Conservation (phyloP, 2,113 vertebrate species). For the Riparia riparia region DNA sequence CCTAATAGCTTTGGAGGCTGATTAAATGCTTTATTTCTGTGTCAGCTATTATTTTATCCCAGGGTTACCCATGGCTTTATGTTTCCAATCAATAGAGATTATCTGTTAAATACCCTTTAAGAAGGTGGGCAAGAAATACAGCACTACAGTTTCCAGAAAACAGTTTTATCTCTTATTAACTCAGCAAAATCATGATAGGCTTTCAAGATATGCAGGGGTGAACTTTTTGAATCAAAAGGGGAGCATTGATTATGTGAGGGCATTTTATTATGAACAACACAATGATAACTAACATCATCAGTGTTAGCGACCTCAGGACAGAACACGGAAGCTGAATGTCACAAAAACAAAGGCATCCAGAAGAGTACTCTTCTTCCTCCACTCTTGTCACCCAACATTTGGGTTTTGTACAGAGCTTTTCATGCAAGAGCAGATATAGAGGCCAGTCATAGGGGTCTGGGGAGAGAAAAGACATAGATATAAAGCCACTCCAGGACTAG, state of each 20-base stretch:
- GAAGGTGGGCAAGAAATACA: neutral
- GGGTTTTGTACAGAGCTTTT: neutral
- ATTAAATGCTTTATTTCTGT: neutral
- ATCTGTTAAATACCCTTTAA: constrained; percentile 25
- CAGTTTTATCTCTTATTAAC: neutral
- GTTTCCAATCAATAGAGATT: constrained; percentile 20
- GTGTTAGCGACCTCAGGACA: neutral
- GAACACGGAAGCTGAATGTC: neutral
- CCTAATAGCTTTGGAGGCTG: neutral
- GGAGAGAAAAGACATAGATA: neutral
- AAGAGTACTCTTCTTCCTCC: neutral
- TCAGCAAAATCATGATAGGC: neutral
- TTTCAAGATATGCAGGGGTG: neutral
- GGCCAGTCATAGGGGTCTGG: neutral
- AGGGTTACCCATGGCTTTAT: neutral
- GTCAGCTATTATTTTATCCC: constrained; percentile 12
- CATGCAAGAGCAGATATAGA: neutral
- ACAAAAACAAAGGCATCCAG: neutral
- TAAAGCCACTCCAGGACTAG: neutral
- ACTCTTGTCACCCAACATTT: neutral
- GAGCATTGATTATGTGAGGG: neutral
- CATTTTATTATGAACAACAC: neutral
- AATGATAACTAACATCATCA: neutral
- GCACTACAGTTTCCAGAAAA: neutral
- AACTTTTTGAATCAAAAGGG: neutral